Evolutionary conservation across 2,888 invertebrate species (phyloP), one percentile per base, ranked within the genome.

Genomic region (Nemapogon koenigi): DNA sequence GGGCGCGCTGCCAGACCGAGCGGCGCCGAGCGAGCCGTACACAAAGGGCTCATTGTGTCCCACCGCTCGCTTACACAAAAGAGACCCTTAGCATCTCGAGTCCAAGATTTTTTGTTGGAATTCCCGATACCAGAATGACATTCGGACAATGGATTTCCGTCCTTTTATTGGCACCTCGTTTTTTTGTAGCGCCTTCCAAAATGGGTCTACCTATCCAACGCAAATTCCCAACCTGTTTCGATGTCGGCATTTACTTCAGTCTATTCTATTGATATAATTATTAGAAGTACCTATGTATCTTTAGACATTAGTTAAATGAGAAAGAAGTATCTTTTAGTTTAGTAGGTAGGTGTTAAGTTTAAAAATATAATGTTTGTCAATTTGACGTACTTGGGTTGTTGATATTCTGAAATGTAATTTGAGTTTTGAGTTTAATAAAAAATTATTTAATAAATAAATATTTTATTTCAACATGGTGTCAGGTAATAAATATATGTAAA

Each of bases 151-250:
- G 68, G 70, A 66, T 75, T 78, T 78, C 78, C 78, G 78, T 75
- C 73, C 76, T 62, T 78, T 75, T 75, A 76, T 76, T 78, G 73
- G 76, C 76, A 76, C 76, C 76, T 71, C 60, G 66, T 71, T 76
- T 78, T n/a, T 78, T 78, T 75, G 71, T 69, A 46, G 49, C 52
- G 53, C 57, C 59, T 64, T 57, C 59, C 64, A 56, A 69, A 59
- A 72, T 62, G 67, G 69, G 64, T 63, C 63, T n/a, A n/a, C 64
- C 64, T 62, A 59, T 57, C 62, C 52, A 59, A 56, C 62, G 69
- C 59, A 62, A 63, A 68, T 69, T 65, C 57, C 60, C 65, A 73
- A 76, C 76, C 75, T 76, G 76, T 71, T 68, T 51, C 52, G 55
- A 59, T 55, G 53, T 57, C 52, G 48, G 49, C 49, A 45, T 49